phyloP scores from a whole-genome alignment of 2,113 vertebrate genomes.

The Grallaria varia region DNA sequence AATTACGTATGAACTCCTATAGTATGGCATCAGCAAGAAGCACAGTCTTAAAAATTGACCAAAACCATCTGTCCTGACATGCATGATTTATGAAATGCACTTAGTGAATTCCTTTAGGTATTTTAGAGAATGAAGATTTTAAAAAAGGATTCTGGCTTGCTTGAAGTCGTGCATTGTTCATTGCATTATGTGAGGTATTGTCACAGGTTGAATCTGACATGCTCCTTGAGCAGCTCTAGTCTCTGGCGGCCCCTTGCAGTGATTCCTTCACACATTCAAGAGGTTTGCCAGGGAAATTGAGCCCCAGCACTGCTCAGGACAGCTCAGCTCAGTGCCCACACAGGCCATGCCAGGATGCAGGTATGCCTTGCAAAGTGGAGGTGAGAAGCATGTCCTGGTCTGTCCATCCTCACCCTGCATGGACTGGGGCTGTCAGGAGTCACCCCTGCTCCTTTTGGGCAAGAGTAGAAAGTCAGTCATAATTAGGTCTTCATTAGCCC shows the following conservation, averaged over 20 bases:
- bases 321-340: background rate
- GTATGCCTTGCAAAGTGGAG: rapidly evolving
- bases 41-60: background rate
- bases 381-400: background rate
- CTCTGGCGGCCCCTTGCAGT: background rate
- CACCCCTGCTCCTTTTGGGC: background rate
- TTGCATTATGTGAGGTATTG: background rate
- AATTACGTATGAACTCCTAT: background rate
- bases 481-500: background rate
- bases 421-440: background rate
- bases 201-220: background rate
- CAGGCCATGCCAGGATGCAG: rapidly evolving
- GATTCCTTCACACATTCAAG: background rate
- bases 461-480: background rate
- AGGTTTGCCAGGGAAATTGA: background rate
- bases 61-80: background rate
- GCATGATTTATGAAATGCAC: background rate
- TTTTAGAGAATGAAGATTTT: background rate
- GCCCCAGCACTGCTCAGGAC: background rate
- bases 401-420: background rate
- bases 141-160: background rate
- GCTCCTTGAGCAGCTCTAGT: background rate
- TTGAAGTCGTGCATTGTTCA: background rate
- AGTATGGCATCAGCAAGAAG: background rate
- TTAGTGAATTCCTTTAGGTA: background rate